Conservation (phyloP, 2,888 invertebrate genomes). For the Cheilosia vernalis region DNA sequence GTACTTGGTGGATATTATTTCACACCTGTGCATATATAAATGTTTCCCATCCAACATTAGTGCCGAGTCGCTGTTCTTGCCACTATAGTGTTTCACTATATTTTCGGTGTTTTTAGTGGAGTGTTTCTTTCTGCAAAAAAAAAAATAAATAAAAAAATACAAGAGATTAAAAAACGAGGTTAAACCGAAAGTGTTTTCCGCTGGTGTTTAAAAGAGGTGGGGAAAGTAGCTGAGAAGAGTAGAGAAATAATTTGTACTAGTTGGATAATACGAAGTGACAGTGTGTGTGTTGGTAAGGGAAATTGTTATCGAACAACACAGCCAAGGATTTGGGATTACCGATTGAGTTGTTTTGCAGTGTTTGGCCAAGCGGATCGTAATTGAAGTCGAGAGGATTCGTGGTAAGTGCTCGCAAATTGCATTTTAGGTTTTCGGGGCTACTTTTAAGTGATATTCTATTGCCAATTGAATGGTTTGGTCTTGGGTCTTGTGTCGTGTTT, state of each 20-base stretch:
- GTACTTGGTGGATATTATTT: constrained; percentile 51
- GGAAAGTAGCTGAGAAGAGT: neutral
- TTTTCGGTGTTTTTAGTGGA: constrained; percentile 34
- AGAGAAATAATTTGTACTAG: constrained; percentile 63
- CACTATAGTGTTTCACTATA: neutral
- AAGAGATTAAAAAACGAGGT: constrained; percentile 44
- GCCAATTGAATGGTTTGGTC: neutral
- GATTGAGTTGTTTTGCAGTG: constrained; percentile 44
- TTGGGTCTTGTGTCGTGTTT: neutral
- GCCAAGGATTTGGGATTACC: constrained; percentile 68
- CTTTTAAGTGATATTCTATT: neutral
- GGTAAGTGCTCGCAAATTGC: constrained; percentile 62
- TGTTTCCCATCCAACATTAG: neutral
- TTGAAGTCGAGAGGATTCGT: constrained; percentile 48
- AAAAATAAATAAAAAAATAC: neutral
- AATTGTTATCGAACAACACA: constrained; percentile 45
- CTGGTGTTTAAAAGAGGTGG: constrained; percentile 17
- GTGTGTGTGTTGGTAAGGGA: constrained; percentile 38
- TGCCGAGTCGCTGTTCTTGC: neutral
- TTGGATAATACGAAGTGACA: constrained; percentile 54
- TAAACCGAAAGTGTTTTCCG: constrained; percentile 60
- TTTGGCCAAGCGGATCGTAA: constrained; percentile 47
- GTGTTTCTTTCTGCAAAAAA: constrained; percentile 13
- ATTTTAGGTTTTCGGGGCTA: neutral
- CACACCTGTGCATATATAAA: constrained; percentile 35